phyloP scores from a whole-genome alignment of 2,113 vertebrate genomes.

The Xerus inauris region DNA sequence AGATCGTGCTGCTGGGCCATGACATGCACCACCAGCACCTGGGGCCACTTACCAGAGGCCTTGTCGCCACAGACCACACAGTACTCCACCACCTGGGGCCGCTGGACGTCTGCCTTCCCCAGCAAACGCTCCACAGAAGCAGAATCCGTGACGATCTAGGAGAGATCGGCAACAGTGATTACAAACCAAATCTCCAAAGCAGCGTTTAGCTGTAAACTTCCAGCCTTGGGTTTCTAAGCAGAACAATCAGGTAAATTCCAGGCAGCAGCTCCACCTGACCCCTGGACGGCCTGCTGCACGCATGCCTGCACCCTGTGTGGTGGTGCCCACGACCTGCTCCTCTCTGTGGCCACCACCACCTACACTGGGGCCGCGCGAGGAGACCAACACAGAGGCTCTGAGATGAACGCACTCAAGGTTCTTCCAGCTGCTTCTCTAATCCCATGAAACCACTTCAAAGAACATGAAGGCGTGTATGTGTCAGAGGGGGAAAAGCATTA shows the following conservation, averaged over 20 bases:
- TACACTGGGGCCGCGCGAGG: fast-evolving
- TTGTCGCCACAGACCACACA: slow-evolving; percentile 99
- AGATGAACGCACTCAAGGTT: not conserved
- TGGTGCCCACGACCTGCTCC: not conserved
- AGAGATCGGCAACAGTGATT: slow-evolving; percentile 48
- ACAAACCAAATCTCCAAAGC: not conserved
- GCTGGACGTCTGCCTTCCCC: slow-evolving; percentile 93
- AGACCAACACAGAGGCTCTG: not conserved
- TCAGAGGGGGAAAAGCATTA: not conserved
- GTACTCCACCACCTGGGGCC: slow-evolving; percentile 96
- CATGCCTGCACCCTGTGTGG: not conserved
- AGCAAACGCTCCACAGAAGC: slow-evolving; percentile 96
- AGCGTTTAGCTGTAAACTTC: not conserved
- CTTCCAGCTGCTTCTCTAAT: not conserved
- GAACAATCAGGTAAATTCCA: not conserved
- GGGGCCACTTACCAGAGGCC: slow-evolving; percentile 93
- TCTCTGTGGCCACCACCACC: not conserved
- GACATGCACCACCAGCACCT: not conserved
- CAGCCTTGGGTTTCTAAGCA: slow-evolving; percentile 21
- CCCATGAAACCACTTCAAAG: not conserved
- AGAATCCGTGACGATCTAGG: slow-evolving; percentile 97
- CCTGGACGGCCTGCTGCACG: not conserved
- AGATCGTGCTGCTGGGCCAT: not conserved
- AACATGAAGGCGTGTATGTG: not conserved
- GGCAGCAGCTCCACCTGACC: not conserved